Evolutionary conservation across 2,113 vertebrate species (phyloP).

Genomic region (Microtus pennsylvanicus): DNA sequence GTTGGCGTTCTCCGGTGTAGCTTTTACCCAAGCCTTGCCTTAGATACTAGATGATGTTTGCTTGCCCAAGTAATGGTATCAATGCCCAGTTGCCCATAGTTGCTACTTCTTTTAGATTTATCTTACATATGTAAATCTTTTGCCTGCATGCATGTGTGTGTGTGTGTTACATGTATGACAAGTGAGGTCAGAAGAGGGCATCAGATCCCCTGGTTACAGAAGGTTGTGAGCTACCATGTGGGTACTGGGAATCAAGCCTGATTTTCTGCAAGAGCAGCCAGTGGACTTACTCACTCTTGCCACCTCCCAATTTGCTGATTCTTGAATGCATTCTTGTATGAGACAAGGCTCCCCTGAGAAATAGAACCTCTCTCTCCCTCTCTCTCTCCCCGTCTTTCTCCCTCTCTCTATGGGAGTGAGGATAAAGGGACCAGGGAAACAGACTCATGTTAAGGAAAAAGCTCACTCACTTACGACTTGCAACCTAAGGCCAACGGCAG

Average conservation of each 20-base stretch:
- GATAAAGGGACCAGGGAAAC: fast-evolving
- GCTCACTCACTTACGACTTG: not conserved
- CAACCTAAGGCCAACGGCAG: not conserved
- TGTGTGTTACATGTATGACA: not conserved
- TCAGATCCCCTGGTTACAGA: not conserved
- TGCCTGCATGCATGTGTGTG: too few species aligned
- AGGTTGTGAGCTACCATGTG: not conserved
- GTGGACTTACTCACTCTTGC: not conserved
- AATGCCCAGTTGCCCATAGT: not conserved
- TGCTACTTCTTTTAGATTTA: not conserved
- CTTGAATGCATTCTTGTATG: not conserved
- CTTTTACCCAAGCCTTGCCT: not conserved
- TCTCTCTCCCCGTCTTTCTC: not conserved
- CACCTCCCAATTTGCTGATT: not conserved
- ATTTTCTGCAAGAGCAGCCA: not conserved
- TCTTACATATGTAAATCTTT: not conserved
- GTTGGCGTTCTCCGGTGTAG: not conserved
- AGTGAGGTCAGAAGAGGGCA: not conserved
- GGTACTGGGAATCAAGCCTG: not conserved
- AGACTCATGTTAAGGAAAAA: not conserved
- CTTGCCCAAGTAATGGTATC: not conserved
- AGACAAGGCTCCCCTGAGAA: not conserved
- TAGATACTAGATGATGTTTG: not conserved
- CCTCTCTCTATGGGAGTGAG: not conserved
- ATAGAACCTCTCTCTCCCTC: not conserved